Base-by-base conservation (phyloP, 2,888 invertebrate species). In the Drosophila prolongata region DNA sequence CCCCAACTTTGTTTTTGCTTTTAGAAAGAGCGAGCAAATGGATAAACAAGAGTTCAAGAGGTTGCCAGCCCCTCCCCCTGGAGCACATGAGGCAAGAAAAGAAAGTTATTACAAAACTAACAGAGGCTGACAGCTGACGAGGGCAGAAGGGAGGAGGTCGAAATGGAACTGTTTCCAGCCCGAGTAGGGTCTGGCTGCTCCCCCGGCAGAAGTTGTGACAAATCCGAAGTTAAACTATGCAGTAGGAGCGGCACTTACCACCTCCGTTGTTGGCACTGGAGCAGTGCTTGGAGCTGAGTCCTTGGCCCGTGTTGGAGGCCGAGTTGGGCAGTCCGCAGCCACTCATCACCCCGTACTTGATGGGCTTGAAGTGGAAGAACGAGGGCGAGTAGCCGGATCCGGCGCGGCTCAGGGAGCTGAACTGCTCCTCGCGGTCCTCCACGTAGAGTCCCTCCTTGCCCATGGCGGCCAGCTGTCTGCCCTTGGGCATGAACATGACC, bases 401-500 rank as follows among this genome's bases (percentile, higher is more conserved):
- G 67, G 95, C 94, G 67, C 95, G 94, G 90, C 95, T 95, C 80
- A 97, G 92, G 56, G 97, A 96, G 92, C 96, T 97, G 79, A 96
- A 95, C 62, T 96, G 95, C 82, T 97, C 97, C 81, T 97, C 97
- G 70, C 96, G 94, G 91, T 96, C 97, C 88, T 96, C 96, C 77
- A 95, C 94, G 92, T 95, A 96, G 76, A 96, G 94, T 13, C 96
- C 97, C 90, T 98, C 97, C 87, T 97, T 96, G 50, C 98, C 98
- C 94, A 98, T 95, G 52, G 98, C 98, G 1, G 98, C 98, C 87
- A 98, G 93, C 89, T 98, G 97, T 43, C 98, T 94, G 35, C 98
- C 98, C 93, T 97, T 98, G 37, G 98, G 96, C 93, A 98, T 95
- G 92, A 98, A 98, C 98, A 98, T 98, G 64, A 98, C 95, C 82